Evolutionary conservation across 1,140 invertebrate species (phyloP).

Genomic region (Drosophila nikananu): DNA sequence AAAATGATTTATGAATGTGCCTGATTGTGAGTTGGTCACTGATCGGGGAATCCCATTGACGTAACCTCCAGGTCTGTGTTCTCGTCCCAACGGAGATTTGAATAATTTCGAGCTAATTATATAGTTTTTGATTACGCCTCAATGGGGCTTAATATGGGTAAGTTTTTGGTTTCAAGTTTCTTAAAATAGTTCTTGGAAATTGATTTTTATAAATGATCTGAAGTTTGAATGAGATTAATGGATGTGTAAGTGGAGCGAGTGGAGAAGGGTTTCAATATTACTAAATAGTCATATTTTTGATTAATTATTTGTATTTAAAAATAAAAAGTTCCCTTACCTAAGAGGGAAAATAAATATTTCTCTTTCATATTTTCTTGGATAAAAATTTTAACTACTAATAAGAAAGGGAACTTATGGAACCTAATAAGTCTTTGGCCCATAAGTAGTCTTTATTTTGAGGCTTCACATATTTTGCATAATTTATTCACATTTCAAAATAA

Average conservation of each 20-base stretch:
- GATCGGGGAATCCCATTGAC: conserved; percentile 31
- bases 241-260: not conserved
- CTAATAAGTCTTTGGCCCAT: not conserved
- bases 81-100: conserved; percentile 12
- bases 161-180: not conserved
- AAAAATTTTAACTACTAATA: not conserved
- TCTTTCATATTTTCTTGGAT: not conserved
- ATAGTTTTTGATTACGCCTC: conserved; percentile 13
- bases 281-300: too few species aligned
- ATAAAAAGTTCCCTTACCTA: too few species aligned
- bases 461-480: too few species aligned
- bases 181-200: conserved; percentile 1
- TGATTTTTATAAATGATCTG: not conserved
- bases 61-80: conserved; percentile 16
- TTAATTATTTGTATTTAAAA: too few species aligned
- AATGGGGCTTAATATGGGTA: not conserved
- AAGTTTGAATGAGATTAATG: conserved; percentile 1
- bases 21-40: conserved; percentile 16
- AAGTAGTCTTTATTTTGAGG: not conserved
- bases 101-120: conserved; percentile 27
- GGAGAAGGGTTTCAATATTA: not conserved
- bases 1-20: conserved; percentile 30
- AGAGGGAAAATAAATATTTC: too few species aligned
- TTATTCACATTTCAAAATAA: too few species aligned
- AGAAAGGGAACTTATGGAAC: not conserved